phyloP scores from a whole-genome alignment of 2,113 vertebrate genomes.

The Choloepus hoffmanni region DNA sequence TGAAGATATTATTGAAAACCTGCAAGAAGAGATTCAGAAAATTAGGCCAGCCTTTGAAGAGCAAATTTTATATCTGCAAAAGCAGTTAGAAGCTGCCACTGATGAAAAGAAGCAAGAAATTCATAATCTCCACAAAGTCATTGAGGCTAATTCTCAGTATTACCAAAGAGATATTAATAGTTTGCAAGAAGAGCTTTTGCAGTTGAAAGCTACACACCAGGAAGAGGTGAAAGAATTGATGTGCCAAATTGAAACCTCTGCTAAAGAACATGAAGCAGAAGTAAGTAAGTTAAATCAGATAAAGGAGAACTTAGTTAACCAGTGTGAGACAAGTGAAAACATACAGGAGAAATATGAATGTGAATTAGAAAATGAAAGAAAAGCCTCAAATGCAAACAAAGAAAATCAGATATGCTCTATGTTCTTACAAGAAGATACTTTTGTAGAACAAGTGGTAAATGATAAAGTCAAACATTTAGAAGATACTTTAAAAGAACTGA shows the following conservation, averaged over 20 bases:
- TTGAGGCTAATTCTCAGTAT: slow-evolving; percentile 87
- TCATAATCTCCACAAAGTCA: slow-evolving; percentile 86
- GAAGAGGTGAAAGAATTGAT: slow-evolving; percentile 91
- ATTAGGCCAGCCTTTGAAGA: slow-evolving; percentile 86
- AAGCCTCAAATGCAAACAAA: slow-evolving; percentile 71
- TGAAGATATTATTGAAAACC: slow-evolving; percentile 81
- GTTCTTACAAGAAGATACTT: slow-evolving; percentile 53
- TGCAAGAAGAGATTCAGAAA: slow-evolving; percentile 86
- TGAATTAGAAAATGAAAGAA: slow-evolving; percentile 79
- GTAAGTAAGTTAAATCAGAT: slow-evolving; percentile 87
- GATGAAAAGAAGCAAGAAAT: slow-evolving; percentile 87
- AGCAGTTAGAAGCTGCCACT: slow-evolving; percentile 86
- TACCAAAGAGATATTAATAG: slow-evolving; percentile 89
- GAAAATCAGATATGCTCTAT: slow-evolving; percentile 59
- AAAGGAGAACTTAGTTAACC: slow-evolving; percentile 88
- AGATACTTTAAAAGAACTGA: slow-evolving; percentile 89
- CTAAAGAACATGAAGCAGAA: slow-evolving; percentile 89
- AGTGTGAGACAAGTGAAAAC: slow-evolving; percentile 87
- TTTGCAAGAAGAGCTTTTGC: slow-evolving; percentile 90
- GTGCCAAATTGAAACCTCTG: slow-evolving; percentile 84
- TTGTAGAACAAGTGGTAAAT: slow-evolving; percentile 76
- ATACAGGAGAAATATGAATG: slow-evolving; percentile 87
- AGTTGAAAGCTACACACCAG: slow-evolving; percentile 87
- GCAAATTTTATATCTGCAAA: slow-evolving; percentile 87
- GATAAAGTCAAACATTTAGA: slow-evolving; percentile 87